These are phyloP conservation scores for Eilema depressum DNA, from an alignment of 2,888 invertebrate genomes.

Conservation along the genomic window DNA sequence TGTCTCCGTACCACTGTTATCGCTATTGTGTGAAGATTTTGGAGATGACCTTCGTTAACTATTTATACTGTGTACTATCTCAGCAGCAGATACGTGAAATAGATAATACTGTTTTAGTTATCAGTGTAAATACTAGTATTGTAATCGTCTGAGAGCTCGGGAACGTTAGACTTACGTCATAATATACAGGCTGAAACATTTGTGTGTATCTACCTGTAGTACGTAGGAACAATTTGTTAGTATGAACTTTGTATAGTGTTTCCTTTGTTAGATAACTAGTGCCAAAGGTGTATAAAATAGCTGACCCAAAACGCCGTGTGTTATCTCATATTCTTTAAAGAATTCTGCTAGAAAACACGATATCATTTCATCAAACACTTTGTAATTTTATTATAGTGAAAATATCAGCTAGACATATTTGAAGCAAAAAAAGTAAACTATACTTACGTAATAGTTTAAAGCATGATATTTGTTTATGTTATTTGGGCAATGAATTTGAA, in stretches of 20 bases:
- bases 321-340: no score
- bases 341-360: not conserved
- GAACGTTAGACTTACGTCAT: not conserved
- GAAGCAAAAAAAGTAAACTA: not conserved
- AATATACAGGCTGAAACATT: not conserved
- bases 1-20: no score
- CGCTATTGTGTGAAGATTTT: not conserved
- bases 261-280: no score
- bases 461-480: not conserved
- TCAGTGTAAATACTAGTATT: not conserved
- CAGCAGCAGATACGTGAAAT: not conserved
- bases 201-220: no score
- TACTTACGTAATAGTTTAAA: not conserved
- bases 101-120: not conserved
- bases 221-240: no score
- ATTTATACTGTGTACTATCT: not conserved
- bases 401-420: not conserved
- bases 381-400: not conserved
- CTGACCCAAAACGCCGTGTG: no score
- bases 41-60: not conserved
- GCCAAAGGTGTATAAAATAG: no score
- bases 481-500: not conserved
- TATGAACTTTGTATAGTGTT: no score
- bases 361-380: not conserved
- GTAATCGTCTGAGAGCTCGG: not conserved